These are phyloP conservation scores for Laupala kohalensis DNA, from an alignment of 1,140 invertebrate species.

Conservation along the genomic window DNA sequence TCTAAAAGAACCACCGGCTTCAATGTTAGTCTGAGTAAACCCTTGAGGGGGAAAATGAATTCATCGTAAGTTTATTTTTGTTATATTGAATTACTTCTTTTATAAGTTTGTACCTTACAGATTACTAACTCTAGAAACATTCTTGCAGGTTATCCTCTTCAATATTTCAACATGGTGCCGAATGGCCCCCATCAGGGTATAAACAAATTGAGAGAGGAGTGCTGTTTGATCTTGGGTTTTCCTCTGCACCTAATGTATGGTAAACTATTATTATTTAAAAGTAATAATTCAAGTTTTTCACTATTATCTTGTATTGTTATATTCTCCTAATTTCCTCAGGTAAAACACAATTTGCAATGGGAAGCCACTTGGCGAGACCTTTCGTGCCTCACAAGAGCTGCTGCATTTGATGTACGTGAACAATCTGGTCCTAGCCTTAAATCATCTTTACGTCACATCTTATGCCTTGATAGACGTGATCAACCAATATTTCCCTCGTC, in stretches of 20 bases:
- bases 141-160: conserved; percentile 45
- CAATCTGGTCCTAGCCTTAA: conserved; percentile 74
- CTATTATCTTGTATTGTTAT: background rate
- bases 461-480: conserved; percentile 64
- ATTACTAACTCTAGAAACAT: too few relatives aligned
- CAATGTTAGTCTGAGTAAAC: conserved; percentile 59
- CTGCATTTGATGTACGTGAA: conserved; percentile 65
- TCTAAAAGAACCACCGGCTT: conserved; percentile 57
- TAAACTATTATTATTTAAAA: background rate
- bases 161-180: conserved; percentile 54
- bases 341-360: conserved; percentile 69
- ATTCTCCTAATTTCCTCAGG: conserved; percentile 29
- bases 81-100: too few relatives aligned
- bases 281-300: background rate
- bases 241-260: conserved; percentile 30
- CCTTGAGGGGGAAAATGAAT: conserved; percentile 42
- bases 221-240: conserved; percentile 48
- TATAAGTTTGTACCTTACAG: too few relatives aligned
- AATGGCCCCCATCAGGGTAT: conserved; percentile 71
- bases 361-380: conserved; percentile 69
- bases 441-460: conserved; percentile 64
- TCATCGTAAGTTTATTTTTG: conserved; percentile 42
- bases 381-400: conserved; percentile 41
- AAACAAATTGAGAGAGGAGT: conserved; percentile 47
- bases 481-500: conserved; percentile 58